Percentiles rank a stretch among this genome's conserved stretches.
Conservation (phyloP, 2,888 invertebrate species). For the Pristionchus arcanus region DNA sequence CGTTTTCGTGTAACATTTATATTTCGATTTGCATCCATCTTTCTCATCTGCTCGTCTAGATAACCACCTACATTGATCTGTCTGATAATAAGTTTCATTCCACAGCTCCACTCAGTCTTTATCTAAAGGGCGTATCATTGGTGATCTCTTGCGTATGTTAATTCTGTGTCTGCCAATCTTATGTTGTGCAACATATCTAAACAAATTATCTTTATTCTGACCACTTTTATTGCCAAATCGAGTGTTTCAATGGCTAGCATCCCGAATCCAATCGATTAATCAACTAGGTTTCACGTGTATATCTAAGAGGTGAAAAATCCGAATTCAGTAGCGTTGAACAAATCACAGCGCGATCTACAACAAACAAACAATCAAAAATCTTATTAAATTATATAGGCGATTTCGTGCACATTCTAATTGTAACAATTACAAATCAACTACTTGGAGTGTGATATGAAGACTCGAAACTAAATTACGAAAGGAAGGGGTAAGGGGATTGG, state of each 20-base stretch:
- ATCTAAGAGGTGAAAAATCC: background rate
- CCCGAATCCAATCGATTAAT: constrained; percentile 26
- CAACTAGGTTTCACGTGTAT: background rate
- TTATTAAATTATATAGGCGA: background rate
- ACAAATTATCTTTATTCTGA: constrained; percentile 37
- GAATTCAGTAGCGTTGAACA: constrained; percentile 16
- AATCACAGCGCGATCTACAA: constrained; percentile 17
- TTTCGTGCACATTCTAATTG: background rate
- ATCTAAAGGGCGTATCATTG: too few relatives aligned
- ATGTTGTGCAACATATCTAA: background rate
- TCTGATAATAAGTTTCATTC: too few relatives aligned
- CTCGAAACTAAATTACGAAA: constrained; percentile 3
- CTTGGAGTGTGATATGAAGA: constrained; percentile 31
- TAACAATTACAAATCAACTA: constrained; percentile 42
- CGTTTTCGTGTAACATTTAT: too few relatives aligned
- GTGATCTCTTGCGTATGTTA: too few relatives aligned
- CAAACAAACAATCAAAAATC: background rate
- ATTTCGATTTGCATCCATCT: too few relatives aligned
- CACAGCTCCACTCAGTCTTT: too few relatives aligned
- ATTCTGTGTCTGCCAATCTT: too few relatives aligned
- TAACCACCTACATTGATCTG: too few relatives aligned
- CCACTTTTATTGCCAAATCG: constrained; percentile 32
- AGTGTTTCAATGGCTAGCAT: background rate
- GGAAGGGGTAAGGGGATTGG: background rate
- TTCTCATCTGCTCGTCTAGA: too few relatives aligned